Percentiles rank a stretch among this genome's conserved stretches.
Evolutionary conservation across 2,113 vertebrate genomes (phyloP).

Genomic region (Coreoperca whiteheadi): DNA sequence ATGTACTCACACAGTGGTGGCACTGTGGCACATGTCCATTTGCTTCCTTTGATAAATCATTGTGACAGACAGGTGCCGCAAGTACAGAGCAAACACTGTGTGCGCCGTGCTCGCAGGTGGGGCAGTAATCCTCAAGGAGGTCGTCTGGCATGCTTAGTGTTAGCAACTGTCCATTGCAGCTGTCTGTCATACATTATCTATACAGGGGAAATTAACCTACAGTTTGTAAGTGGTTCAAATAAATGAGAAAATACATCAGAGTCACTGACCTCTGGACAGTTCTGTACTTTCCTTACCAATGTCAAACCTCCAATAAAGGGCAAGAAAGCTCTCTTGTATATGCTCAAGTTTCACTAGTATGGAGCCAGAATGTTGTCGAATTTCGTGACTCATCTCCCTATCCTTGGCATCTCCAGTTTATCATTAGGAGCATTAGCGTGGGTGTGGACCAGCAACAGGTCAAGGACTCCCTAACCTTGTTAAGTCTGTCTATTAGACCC

Average conservation of each 20-base stretch:
- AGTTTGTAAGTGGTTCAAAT: slow-evolving; percentile 12
- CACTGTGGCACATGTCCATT: slow-evolving; percentile 38
- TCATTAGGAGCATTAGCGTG: slow-evolving; percentile 23
- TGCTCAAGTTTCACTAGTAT: slow-evolving; percentile 14
- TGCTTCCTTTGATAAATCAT: slow-evolving; percentile 52
- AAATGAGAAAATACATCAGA: not conserved
- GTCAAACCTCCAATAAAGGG: slow-evolving; percentile 3
- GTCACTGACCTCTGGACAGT: not conserved
- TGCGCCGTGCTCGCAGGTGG: slow-evolving; percentile 49
- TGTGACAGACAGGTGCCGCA: slow-evolving; percentile 66
- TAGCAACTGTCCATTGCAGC: slow-evolving; percentile 68
- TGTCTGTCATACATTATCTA: slow-evolving; percentile 51
- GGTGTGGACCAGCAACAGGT: slow-evolving; percentile 24
- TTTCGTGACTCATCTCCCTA: slow-evolving; percentile 9
- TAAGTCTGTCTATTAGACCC: slow-evolving; percentile 36
- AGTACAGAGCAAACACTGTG: slow-evolving; percentile 44
- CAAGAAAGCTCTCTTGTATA: not conserved
- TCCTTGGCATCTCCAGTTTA: slow-evolving; percentile 10
- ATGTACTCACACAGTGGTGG: slow-evolving; percentile 49
- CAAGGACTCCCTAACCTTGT: slow-evolving; percentile 49
- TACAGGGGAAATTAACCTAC: not conserved
- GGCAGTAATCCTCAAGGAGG: slow-evolving; percentile 43
- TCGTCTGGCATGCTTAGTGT: slow-evolving; percentile 35
- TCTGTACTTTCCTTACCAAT: not conserved
- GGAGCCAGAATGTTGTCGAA: slow-evolving; percentile 6